Percentiles rank a stretch among this genome's conserved stretches.
Conservation (phyloP, 2,797 vertebrate genomes). For the Vireo griseus region DNA sequence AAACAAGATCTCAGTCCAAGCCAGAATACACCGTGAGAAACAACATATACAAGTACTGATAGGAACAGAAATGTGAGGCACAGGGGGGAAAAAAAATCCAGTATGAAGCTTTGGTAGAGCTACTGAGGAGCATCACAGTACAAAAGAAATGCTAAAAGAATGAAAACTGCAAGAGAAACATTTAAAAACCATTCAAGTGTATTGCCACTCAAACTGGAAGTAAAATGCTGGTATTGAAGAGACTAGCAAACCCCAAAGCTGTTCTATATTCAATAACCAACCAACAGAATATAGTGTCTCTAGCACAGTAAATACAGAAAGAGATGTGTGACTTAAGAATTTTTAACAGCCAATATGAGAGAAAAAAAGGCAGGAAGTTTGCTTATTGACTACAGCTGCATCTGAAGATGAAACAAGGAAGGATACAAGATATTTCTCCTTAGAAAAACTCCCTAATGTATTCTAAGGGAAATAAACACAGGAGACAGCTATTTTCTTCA, state of each 20-base stretch:
- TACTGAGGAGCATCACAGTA: fast-evolving
- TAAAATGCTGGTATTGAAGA: background rate
- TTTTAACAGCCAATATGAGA: background rate
- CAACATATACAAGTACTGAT: fast-evolving
- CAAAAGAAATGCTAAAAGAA: background rate
- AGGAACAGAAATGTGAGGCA: background rate
- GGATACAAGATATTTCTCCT: background rate
- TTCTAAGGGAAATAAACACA: background rate
- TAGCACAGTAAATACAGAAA: background rate
- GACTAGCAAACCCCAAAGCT: background rate
- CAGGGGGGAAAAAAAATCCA: background rate
- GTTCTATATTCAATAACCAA: background rate
- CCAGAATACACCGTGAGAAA: background rate
- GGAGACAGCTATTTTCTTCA: background rate
- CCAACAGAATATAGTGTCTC: background rate
- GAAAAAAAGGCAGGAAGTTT: background rate
- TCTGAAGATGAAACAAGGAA: background rate
- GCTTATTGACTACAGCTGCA: background rate
- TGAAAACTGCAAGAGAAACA: background rate
- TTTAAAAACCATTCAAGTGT: background rate
- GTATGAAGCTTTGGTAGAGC: background rate
- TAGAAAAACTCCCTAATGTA: background rate
- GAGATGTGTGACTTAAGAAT: background rate
- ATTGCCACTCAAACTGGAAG: background rate
- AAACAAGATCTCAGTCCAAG: background rate